These are phyloP conservation scores for Hermodice carunculata DNA, from an alignment of 2,888 invertebrate genomes.

Conservation along the genomic window DNA sequence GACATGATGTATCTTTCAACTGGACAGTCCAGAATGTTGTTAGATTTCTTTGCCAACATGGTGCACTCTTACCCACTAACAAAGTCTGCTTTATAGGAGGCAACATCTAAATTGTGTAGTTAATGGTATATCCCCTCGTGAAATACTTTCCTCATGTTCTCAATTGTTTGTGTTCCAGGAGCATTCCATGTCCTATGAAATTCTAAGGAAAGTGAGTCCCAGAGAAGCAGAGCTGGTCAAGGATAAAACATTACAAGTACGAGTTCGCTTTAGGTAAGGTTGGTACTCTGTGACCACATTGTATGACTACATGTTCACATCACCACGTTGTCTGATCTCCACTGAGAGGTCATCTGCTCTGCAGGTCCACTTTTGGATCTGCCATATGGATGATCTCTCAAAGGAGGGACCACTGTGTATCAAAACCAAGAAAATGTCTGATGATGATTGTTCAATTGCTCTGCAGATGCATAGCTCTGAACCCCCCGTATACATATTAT, in stretches of 20 bases:
- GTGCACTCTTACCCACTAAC: background rate
- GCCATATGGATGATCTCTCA: background rate
- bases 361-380: background rate
- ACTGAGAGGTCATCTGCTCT: background rate
- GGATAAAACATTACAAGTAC: conserved; percentile 60
- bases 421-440: too few relatives aligned
- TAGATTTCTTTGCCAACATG: too few relatives aligned
- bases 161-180: conserved; percentile 51
- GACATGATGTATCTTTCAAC: too few relatives aligned
- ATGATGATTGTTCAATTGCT: too few relatives aligned
- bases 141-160: too few relatives aligned
- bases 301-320: background rate
- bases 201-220: conserved; percentile 65
- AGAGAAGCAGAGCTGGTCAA: conserved; percentile 65
- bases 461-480: too few relatives aligned
- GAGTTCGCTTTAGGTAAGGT: conserved; percentile 56
- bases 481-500: too few relatives aligned
- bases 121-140: background rate
- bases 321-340: background rate
- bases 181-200: conserved; percentile 65
- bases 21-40: too few relatives aligned
- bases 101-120: background rate
- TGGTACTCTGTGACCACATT: background rate
- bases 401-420: background rate
- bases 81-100: background rate